Base-by-base conservation (phyloP, 1,140 invertebrate genomes). In the Philopotamus ludificatus region DNA sequence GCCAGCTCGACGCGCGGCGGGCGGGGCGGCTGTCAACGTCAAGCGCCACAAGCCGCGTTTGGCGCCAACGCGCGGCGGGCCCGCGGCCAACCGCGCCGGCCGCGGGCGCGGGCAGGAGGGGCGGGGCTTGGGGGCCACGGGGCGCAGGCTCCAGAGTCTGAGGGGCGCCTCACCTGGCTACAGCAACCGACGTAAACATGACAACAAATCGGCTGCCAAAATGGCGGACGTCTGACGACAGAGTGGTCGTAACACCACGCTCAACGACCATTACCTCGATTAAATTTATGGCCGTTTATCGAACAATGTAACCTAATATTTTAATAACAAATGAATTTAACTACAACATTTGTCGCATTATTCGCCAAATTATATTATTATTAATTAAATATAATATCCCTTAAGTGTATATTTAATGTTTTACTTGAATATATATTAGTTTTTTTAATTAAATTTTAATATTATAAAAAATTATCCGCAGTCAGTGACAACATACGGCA, bases 121-220 rank as follows among this genome's bases (percentile, higher is more conserved):
- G 74, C 71, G 72, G 71, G 66, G 72, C 63, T 71, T 68, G 71
- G 70, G 49, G 67, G 70, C 70, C 49, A 74, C 66, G 74, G 74
- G 72, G 71, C 71, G 74, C 55, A 73, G 75, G 74, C 73, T 74
- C 72, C 73, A 73, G 26, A 2, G 26, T n/a, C 66, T 75, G 74
- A 72, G 70, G 70, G 75, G 59, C 72, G 75, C 74, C 74, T 75
- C 73, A 74, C 74, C 74, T 74, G 75, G 76, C 74, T 73, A 75
- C 76, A 76, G 73, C 76, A 75, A 57, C 63, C 51, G 77, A 79
- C 77, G 77, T 79, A 80, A 80, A 80, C 78, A 81, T 79, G 75
- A 80, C 77, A 81, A 81, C 79, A 81, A 77, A 65, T 77, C 75
- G 70, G 74, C 74, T 75, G 77, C 77, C 77, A 80, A 80, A 76